Base-by-base conservation (phyloP, 2,888 invertebrate genomes). In the Thumatha senex region DNA sequence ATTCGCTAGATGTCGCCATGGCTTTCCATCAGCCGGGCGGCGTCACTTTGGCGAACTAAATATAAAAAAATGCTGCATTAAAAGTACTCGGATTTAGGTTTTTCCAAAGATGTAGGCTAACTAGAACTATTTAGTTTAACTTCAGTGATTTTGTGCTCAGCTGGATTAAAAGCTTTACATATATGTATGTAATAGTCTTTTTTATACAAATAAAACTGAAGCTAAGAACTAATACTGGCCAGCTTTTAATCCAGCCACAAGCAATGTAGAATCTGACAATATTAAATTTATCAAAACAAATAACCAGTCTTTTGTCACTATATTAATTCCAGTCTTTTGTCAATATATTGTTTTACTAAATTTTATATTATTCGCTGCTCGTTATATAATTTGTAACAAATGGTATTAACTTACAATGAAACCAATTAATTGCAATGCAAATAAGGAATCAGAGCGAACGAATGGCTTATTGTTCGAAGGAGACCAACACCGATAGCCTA, bases 381-480 rank as follows among this genome's bases (percentile, higher is more conserved):
- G 8, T 14, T 11, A 24, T 33, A 5, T 33, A 29, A 35, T 44
- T n/a, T 10, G 10, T 13, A 10, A 35, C 11, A 35, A 13, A 13
- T n/a, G 5, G 40, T 38, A 39, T 46, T 41, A 56, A 7, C 46
- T 45, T 45, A 62, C 61, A 60, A 44, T 12, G 42, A 45, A 47
- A 51, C 51, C 59, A 59, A 63, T 66, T 65, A 70, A 70, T 62
- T 65, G 58, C 54, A 59, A 70, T 68, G 65, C 62, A 72, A 72
- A 74, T 70, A 60, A 63, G 66, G 61, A 66, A 66, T 63, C 61
- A 45, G 56, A 51, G 40, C 50, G 38, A 63, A 65, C 64, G 63
- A 74, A 67, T 63, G 51, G 62, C 58, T 56, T 65, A 71, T 72
- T 73, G 70, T 73, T 58, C 63, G 42, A 60, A 66, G 55, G 57